phyloP scores from a whole-genome alignment of 2,113 vertebrate species.

The Nycticorax nycticorax region DNA sequence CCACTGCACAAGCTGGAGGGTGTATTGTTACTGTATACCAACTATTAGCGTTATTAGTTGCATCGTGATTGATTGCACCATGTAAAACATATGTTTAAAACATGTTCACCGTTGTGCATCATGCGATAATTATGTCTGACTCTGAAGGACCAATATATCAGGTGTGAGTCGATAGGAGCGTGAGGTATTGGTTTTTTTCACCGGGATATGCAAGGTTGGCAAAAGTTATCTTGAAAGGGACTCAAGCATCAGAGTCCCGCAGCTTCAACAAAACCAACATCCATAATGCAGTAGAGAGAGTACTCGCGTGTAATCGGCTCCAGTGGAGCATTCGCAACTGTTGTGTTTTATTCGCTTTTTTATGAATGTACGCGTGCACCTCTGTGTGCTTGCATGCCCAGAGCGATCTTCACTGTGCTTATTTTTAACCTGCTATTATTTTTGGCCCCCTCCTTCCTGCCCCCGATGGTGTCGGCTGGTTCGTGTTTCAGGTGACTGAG shows the following conservation, averaged over 20 bases:
- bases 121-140: neutral
- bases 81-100: constrained; percentile 65
- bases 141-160: neutral
- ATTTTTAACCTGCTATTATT: neutral
- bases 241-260: neutral
- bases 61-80: neutral
- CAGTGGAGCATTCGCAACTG: neutral
- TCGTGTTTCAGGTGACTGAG: constrained; percentile 26
- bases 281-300: neutral
- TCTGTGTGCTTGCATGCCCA: neutral
- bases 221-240: neutral
- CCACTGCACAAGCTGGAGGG: neutral
- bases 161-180: neutral
- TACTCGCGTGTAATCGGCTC: neutral
- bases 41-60: neutral
- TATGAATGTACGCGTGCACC: neutral
- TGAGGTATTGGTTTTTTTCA: neutral
- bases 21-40: neutral
- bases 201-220: neutral
- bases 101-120: constrained; percentile 19
- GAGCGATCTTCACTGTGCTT: neutral
- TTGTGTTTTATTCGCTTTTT: neutral
- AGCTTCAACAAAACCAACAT: neutral
- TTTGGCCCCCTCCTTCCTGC: neutral
- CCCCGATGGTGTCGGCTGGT: neutral